Evolutionary conservation across 2,113 vertebrate species (phyloP).

Genomic region (Zosterops japonicus): DNA sequence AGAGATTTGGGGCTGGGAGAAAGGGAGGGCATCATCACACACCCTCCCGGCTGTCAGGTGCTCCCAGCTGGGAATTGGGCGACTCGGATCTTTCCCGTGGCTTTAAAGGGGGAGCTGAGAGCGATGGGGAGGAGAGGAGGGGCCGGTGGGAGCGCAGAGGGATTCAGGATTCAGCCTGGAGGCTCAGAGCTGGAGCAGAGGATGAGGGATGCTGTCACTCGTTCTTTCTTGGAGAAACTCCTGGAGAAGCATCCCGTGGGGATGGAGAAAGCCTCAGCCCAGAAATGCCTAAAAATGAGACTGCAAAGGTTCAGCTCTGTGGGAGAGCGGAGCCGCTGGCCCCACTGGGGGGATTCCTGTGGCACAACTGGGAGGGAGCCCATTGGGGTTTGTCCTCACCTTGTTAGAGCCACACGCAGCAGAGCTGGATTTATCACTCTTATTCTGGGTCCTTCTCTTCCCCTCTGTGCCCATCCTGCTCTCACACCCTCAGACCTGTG

Average conservation of each 20-base stretch:
- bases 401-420: background rate
- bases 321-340: background rate
- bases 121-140: slow-evolving; percentile 6
- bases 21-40: background rate
- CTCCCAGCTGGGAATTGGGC: background rate
- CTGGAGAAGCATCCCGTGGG: background rate
- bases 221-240: background rate
- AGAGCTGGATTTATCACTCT: background rate
- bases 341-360: background rate
- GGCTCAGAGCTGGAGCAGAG: background rate
- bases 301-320: background rate
- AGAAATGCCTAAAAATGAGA: background rate
- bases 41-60: background rate
- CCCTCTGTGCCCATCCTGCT: background rate
- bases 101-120: background rate
- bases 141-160: background rate
- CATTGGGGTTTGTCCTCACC: background rate
- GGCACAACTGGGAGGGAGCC: background rate
- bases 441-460: background rate
- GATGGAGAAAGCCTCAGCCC: background rate
- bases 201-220: background rate
- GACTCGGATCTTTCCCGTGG: background rate
- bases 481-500: background rate
- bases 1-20: background rate
- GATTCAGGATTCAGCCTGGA: background rate